A percentile compares a stretch with the other conserved stretches of the same genome.
These are phyloP conservation scores for Danio aesculapii DNA, from an alignment of 2,797 vertebrate species.

Conservation along the genomic window DNA sequence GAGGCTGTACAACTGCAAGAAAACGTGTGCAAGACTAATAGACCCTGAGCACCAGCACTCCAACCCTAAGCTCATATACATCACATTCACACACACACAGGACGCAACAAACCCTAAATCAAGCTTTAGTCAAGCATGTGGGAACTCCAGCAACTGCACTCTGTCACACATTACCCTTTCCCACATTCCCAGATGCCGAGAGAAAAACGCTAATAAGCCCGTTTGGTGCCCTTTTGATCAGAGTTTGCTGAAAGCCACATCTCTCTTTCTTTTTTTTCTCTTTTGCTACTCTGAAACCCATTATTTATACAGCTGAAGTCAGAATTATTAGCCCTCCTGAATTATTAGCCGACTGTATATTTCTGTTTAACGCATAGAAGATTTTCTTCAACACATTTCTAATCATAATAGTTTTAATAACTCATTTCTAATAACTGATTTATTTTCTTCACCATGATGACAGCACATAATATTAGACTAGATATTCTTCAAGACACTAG, in stretches of 20 bases:
- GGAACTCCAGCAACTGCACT: conserved; percentile 29
- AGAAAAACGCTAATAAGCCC: conserved; percentile 51
- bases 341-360: too few relatives aligned
- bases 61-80: conserved; percentile 33
- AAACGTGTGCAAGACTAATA: conserved; percentile 14
- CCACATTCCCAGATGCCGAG: conserved; percentile 24
- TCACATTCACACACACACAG: conserved; percentile 28
- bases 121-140: conserved; percentile 29
- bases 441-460: too few relatives aligned
- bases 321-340: too few relatives aligned
- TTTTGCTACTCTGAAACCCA: conserved; percentile 30
- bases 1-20: background rate
- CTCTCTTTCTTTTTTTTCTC: background rate
- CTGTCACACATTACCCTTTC: conserved; percentile 43
- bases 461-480: too few relatives aligned
- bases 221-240: conserved; percentile 41
- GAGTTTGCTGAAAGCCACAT: conserved; percentile 40
- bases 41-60: conserved; percentile 15
- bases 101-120: conserved; percentile 37
- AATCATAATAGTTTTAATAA: too few relatives aligned
- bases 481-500: too few relatives aligned
- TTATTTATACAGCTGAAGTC: conserved; percentile 35
- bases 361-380: too few relatives aligned
- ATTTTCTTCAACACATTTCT: too few relatives aligned
- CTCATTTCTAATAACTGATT: too few relatives aligned